Evolutionary conservation across 2,797 vertebrate genomes (phyloP).

Genomic region (Onychomys torridus): DNA sequence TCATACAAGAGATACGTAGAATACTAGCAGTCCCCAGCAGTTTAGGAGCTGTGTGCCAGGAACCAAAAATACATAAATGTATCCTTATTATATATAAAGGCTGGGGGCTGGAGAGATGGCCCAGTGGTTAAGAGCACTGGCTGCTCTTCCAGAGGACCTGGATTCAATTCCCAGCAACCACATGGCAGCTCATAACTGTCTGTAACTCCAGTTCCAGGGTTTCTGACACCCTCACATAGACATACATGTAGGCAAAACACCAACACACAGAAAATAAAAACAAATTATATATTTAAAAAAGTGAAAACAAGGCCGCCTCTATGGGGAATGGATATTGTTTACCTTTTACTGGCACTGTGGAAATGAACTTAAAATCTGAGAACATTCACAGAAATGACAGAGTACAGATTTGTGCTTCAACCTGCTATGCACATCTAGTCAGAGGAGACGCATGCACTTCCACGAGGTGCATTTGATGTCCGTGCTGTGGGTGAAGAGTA

Average conservation of each 20-base stretch:
- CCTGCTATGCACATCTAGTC: background rate
- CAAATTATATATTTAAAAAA: background rate
- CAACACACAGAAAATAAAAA: background rate
- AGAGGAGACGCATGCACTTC: background rate
- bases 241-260: background rate
- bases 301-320: background rate
- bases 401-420: background rate
- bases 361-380: slow-evolving; percentile 37
- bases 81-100: background rate
- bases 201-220: background rate
- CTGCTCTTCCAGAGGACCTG: background rate
- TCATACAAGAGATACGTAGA: background rate
- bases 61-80: background rate
- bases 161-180: background rate
- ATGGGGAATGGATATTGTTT: background rate
- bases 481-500: background rate
- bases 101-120: background rate
- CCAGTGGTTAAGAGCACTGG: background rate
- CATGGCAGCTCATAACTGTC: background rate
- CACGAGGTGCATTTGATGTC: background rate
- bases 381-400: slow-evolving; percentile 8
- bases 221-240: background rate
- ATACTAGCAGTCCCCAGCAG: background rate
- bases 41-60: background rate
- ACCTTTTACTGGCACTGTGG: background rate